phyloP scores from a whole-genome alignment of 2,113 vertebrate species.

The Alectura lathami region DNA sequence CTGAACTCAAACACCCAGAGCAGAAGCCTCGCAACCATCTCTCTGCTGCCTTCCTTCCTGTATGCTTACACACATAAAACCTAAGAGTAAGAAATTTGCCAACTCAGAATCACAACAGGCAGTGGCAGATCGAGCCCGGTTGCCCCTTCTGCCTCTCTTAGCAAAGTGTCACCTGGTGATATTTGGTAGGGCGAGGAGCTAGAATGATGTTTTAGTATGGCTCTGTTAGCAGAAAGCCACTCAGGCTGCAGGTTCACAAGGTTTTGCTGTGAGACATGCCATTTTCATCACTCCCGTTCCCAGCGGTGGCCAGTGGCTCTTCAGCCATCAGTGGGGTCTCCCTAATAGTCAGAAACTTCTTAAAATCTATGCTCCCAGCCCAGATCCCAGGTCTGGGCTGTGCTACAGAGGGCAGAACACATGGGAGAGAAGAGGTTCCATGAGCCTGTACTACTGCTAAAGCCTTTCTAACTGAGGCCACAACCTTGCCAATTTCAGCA shows the following conservation, averaged over 20 bases:
- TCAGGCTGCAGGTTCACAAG: neutral
- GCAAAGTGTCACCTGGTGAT: neutral
- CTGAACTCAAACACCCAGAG: neutral
- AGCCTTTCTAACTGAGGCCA: neutral
- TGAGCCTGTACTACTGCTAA: neutral
- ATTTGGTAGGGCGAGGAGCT: conserved; percentile 14
- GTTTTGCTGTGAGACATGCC: neutral
- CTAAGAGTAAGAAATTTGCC: neutral
- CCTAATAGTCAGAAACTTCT: neutral
- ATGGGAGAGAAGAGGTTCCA: accelerated
- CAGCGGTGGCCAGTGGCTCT: neutral
- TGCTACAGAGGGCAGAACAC: neutral
- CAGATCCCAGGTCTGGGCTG: neutral
- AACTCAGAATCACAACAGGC: neutral
- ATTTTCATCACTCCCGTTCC: neutral
- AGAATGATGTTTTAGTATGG: neutral
- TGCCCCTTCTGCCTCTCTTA: conserved; percentile 4
- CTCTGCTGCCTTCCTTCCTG: neutral
- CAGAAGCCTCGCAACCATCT: neutral
- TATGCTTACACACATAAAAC: neutral
- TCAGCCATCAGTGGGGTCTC: neutral
- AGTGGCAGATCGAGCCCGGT: neutral
- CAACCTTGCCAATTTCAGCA: neutral
- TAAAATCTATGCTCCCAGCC: accelerated
- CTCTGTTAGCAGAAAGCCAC: neutral